A percentile compares a stretch with the other conserved stretches of the same genome.
phyloP scores from a whole-genome alignment of 2,113 vertebrate species.

The Bolborhynchus lineola region DNA sequence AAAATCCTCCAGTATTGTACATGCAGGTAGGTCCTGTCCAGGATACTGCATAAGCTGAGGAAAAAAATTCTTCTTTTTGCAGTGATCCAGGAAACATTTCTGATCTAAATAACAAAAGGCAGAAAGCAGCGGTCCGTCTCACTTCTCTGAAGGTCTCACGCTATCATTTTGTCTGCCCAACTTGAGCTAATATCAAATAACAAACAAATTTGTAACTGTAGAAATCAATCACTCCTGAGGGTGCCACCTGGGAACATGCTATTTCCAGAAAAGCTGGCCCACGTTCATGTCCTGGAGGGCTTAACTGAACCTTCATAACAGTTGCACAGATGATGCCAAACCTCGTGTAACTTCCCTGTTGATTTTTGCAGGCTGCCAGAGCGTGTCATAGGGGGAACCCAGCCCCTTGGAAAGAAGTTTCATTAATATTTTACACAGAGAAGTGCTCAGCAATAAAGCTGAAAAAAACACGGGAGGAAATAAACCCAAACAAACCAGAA shows the following conservation, averaged over 20 bases:
- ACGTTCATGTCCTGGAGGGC: not conserved
- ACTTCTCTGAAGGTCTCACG: not conserved
- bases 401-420: not conserved
- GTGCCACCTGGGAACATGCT: not conserved
- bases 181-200: not conserved
- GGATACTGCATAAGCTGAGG: not conserved
- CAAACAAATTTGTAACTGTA: not conserved
- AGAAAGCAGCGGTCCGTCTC: not conserved
- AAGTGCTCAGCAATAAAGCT: not conserved
- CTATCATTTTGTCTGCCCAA: not conserved
- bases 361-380: conserved; percentile 17
- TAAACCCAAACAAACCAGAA: not conserved
- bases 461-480: not conserved
- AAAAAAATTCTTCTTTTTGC: not conserved
- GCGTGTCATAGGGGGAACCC: not conserved
- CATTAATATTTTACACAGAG: not conserved
- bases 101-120: not conserved
- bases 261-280: conserved; percentile 4
- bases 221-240: conserved; percentile 3
- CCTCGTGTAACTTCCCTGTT: not conserved
- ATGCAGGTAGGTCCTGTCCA: not conserved
- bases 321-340: conserved; percentile 8
- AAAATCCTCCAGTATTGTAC: not conserved
- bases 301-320: conserved; percentile 23
- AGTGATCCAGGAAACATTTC: not conserved